Percentiles rank a stretch among this genome's conserved stretches.
Conservation (phyloP, 1,140 invertebrate species). For the Brachionus calyciflorus region DNA sequence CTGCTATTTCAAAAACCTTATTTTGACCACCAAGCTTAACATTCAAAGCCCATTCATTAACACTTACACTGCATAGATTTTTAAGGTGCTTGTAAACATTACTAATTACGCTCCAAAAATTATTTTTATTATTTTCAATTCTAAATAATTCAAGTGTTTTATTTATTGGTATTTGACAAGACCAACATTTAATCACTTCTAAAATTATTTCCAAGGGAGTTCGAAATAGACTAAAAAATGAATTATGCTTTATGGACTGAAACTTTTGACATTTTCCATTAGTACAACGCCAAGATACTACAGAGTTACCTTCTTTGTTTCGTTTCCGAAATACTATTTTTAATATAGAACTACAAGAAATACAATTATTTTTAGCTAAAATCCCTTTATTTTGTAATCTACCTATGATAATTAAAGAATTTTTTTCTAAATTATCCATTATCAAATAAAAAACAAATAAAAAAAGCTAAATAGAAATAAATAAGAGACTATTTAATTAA, state of each 20-base stretch:
- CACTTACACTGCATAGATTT: not conserved
- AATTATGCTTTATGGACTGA: not conserved
- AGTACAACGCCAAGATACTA: not conserved
- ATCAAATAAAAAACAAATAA: too few species aligned
- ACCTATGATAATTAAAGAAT: too few species aligned
- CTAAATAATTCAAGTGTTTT: constrained; percentile 12
- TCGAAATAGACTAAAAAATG: constrained; percentile 25
- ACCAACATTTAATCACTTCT: constrained; percentile 10
- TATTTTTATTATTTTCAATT: not conserved
- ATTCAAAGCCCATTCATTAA: not conserved
- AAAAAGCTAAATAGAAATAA: too few species aligned
- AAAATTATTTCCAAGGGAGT: not conserved
- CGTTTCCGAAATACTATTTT: not conserved
- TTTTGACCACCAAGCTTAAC: constrained; percentile 8
- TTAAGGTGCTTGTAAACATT: not conserved
- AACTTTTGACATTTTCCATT: constrained; percentile 5
- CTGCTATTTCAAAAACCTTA: not conserved
- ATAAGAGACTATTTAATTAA: too few species aligned
- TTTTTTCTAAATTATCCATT: too few species aligned
- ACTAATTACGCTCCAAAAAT: not conserved
- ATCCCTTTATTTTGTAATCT: too few species aligned
- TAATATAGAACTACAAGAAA: not conserved
- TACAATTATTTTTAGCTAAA: constrained; percentile 6
- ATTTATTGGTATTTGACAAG: not conserved
- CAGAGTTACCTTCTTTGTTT: not conserved